A percentile compares a stretch with the other conserved stretches of the same genome.
Evolutionary conservation across 2,113 vertebrate genomes (phyloP).

Genomic region (Seriola aureovittata): DNA sequence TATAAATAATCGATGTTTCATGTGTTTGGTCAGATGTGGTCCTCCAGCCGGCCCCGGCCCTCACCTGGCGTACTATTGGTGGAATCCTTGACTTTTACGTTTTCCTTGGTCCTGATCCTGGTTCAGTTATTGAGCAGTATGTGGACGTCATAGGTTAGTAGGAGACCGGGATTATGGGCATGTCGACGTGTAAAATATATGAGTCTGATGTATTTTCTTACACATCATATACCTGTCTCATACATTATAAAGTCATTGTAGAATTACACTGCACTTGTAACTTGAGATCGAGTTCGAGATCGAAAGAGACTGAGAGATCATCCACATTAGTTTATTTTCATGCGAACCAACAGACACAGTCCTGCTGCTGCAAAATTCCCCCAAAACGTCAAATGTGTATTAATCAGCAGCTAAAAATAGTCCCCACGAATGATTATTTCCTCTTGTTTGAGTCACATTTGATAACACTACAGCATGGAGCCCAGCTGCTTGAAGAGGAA

Average conservation of each 20-base stretch:
- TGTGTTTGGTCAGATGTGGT: conserved; percentile 83
- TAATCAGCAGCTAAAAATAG: too few relatives aligned
- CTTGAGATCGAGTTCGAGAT: too few relatives aligned
- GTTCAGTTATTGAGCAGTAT: conserved; percentile 88
- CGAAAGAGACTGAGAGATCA: too few relatives aligned
- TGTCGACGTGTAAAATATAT: neutral
- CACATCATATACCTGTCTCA: neutral
- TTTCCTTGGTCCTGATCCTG: conserved; percentile 87
- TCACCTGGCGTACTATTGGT: conserved; percentile 92
- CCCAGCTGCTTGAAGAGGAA: too few relatives aligned
- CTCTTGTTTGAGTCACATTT: too few relatives aligned
- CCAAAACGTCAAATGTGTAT: too few relatives aligned
- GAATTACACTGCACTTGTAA: too few relatives aligned
- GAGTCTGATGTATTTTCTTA: neutral
- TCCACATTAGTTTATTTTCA: neutral
- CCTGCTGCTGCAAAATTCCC: neutral
- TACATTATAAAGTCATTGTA: neutral
- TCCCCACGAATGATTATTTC: too few relatives aligned
- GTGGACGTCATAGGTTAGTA: conserved; percentile 89
- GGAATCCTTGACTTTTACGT: conserved; percentile 92
- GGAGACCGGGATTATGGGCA: neutral
- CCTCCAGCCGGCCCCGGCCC: conserved; percentile 88
- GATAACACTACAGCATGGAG: too few relatives aligned
- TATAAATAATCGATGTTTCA: neutral
- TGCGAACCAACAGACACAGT: neutral